These are phyloP conservation scores for Galerucella pusilla DNA, from an alignment of 2,888 invertebrate genomes.

Conservation along the genomic window DNA sequence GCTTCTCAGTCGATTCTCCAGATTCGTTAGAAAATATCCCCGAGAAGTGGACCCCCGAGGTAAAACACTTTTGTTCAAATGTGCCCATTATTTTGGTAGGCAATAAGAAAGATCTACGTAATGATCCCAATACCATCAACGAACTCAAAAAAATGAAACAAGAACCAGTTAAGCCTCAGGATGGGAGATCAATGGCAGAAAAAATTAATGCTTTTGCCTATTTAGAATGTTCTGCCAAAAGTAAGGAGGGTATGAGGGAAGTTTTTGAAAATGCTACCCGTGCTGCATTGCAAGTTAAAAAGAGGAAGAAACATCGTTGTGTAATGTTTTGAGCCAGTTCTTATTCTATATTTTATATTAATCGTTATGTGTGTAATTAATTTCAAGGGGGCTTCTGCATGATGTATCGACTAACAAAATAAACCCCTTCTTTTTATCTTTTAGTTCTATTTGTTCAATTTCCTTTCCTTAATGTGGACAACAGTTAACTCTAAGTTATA, in stretches of 20 bases:
- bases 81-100: conserved; percentile 99
- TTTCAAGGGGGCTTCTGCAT: conserved; percentile 55
- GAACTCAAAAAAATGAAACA: conserved; percentile 99
- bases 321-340: conserved; percentile 67
- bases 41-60: conserved; percentile 99
- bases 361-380: conserved; percentile 56
- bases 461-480: conserved; percentile 49
- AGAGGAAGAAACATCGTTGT: conserved; percentile 94
- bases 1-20: conserved; percentile 99
- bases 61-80: conserved; percentile 97
- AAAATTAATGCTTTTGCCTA: conserved; percentile 99
- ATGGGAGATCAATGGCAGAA: conserved; percentile 97
- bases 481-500: conserved; percentile 39
- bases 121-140: conserved; percentile 92
- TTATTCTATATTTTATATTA: conserved; percentile 57
- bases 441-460: conserved; percentile 51
- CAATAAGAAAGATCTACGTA: conserved; percentile 97
- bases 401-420: conserved; percentile 56
- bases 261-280: conserved; percentile 99
- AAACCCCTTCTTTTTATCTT: conserved; percentile 54
- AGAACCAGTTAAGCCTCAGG: conserved; percentile 97
- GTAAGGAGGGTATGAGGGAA: conserved; percentile 98
- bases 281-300: conserved; percentile 96
- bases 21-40: conserved; percentile 99
- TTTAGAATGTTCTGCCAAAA: conserved; percentile 99